These are phyloP conservation scores for Agriopis marginaria DNA, from an alignment of 2,888 invertebrate species.

Conservation along the genomic window DNA sequence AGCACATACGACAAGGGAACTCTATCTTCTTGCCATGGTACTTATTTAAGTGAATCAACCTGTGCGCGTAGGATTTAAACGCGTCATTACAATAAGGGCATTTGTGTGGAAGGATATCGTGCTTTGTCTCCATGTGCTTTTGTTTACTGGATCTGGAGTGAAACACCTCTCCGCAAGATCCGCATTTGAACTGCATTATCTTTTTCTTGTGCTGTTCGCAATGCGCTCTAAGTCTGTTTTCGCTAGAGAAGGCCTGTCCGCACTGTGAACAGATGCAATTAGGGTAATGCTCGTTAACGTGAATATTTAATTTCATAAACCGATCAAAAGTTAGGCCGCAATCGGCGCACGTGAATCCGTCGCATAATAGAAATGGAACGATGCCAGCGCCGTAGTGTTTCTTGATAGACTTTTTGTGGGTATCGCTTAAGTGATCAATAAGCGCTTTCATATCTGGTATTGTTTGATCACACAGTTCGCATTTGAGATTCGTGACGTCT, in stretches of 20 bases:
- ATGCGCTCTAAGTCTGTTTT: slow-evolving; percentile 23
- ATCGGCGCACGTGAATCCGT: slow-evolving; percentile 64
- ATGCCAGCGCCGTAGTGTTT: slow-evolving; percentile 66
- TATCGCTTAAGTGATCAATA: slow-evolving; percentile 63
- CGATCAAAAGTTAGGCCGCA: slow-evolving; percentile 68
- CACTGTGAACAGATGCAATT: slow-evolving; percentile 76
- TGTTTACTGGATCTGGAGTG: slow-evolving; percentile 56
- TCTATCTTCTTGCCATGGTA: slow-evolving; percentile 68
- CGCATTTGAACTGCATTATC: slow-evolving; percentile 60
- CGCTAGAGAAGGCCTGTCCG: slow-evolving; percentile 62
- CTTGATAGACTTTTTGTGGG: slow-evolving; percentile 66
- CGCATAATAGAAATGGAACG: slow-evolving; percentile 64
- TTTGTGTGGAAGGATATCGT: slow-evolving; percentile 56
- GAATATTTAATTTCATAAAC: slow-evolving; percentile 72
- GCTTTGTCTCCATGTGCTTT: slow-evolving; percentile 64
- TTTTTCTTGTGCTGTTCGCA: slow-evolving; percentile 51
- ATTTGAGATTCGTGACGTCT: slow-evolving; percentile 69
- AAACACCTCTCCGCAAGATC: slow-evolving; percentile 68
- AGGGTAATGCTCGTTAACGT: slow-evolving; percentile 75
- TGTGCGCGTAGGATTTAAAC: slow-evolving; percentile 69
- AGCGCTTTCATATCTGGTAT: slow-evolving; percentile 61
- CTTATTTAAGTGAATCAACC: slow-evolving; percentile 66
- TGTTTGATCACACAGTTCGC: slow-evolving; percentile 62
- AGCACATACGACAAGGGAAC: slow-evolving; percentile 72
- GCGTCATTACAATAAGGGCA: slow-evolving; percentile 66